Base-by-base conservation (phyloP, 2,888 invertebrate species). In the Choreutis nemorana region DNA sequence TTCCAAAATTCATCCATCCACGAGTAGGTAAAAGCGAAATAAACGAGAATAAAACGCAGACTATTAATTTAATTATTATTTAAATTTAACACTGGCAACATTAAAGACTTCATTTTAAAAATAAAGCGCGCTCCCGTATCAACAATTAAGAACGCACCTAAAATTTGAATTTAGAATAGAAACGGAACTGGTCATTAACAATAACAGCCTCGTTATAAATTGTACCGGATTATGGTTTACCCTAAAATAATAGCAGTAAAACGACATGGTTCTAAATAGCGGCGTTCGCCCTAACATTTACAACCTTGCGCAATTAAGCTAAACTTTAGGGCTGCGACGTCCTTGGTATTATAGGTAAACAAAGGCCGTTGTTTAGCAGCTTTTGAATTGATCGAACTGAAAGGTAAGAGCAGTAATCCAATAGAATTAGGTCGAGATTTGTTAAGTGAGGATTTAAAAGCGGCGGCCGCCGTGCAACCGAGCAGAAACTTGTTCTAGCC, bases 351-450 rank as follows among this genome's bases (percentile, higher is more conserved):
- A 50, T 56, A 57, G 38, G 51, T 55, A 63, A 62, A 57, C 55
- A 57, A 52, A 44, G 48, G 42, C 49, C 43, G n/a, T 48, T 50
- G 50, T 49, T 18, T 15, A 43, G 37, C 45, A 44, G 47, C 48
- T 47, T 57, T 57, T 50, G 52, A 33, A 58, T 58, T 60, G 55
- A 61, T 60, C 53, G 53, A 54, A 51, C 53, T 53, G 40, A 15
- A 38, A 42, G 45, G 48, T 51, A 52, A 61, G 52, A 45, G 55
- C 54, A 50, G 52, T 60, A 51, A 61, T 55, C 59, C 47, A 23
- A 23, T 1, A 20, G 48, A 49, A 46, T 58, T 54, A 49, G 8
- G 14, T 14, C n/a, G n/a, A n/a, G n/a, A n/a, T n/a, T n/a, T n/a
- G n/a, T n/a, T n/a, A n/a, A n/a, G n/a, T n/a, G n/a, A n/a, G n/a